phyloP scores from a whole-genome alignment of 2,888 invertebrate species.

The Aricia artaxerxes region DNA sequence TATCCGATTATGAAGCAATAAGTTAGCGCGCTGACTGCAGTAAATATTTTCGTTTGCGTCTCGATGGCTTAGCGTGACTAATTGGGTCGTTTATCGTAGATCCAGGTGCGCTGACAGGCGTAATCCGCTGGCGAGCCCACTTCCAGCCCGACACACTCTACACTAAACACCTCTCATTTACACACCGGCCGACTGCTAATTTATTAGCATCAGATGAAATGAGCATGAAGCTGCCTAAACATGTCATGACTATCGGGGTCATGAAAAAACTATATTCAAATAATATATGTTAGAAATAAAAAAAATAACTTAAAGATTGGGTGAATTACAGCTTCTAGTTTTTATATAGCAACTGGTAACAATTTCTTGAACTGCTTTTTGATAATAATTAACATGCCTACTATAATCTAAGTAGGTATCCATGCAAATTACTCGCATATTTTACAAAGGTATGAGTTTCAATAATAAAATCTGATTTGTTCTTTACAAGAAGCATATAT shows the following conservation, averaged over 20 bases:
- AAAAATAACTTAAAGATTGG: too few species aligned
- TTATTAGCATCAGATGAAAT: neutral
- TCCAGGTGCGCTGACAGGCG: slow-evolving; percentile 66
- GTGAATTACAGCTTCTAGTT: too few species aligned
- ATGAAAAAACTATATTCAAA: neutral
- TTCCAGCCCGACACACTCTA: slow-evolving; percentile 26
- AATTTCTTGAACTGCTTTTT: too few species aligned
- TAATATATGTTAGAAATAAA: neutral
- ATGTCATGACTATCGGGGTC: neutral
- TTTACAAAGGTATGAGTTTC: too few species aligned
- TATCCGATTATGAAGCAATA: slow-evolving; percentile 76
- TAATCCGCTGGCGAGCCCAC: slow-evolving; percentile 55
- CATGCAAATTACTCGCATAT: too few species aligned
- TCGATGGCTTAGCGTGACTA: slow-evolving; percentile 64
- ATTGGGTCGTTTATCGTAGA: slow-evolving; percentile 63
- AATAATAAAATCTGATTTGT: too few species aligned
- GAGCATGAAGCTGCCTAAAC: neutral
- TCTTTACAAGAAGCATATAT: neutral
- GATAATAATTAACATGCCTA: too few species aligned
- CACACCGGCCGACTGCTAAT: neutral
- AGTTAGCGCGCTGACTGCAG: slow-evolving; percentile 62
- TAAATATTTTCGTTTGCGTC: slow-evolving; percentile 70
- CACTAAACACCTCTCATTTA: slow-evolving; percentile 30
- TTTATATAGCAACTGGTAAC: too few species aligned
- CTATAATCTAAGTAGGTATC: too few species aligned